These are phyloP conservation scores for Tychaedon coryphoeus DNA, from an alignment of 2,113 vertebrate genomes.

Conservation along the genomic window DNA sequence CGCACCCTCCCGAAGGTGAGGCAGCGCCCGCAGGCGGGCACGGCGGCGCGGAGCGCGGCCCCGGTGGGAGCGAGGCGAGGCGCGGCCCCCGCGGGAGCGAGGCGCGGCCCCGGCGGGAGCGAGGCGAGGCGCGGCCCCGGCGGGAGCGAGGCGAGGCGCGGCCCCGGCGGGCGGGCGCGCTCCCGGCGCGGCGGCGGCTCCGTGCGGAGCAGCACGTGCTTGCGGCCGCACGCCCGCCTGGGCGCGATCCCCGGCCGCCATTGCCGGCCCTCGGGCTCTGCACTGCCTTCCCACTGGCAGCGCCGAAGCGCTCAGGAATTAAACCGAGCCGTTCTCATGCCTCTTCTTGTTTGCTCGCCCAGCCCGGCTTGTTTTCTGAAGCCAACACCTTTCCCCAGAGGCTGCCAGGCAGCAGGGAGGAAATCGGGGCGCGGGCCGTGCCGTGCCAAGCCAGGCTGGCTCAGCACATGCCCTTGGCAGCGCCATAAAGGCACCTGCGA, in stretches of 20 bases:
- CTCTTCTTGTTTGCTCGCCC: background rate
- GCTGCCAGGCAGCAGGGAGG: background rate
- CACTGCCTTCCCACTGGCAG: background rate
- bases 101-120: rapidly evolving
- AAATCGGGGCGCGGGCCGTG: rapidly evolving
- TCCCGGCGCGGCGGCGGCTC: background rate
- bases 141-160: rapidly evolving
- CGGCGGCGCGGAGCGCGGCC: background rate
- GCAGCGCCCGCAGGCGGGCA: background rate
- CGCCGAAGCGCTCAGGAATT: background rate
- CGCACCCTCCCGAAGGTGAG: background rate
- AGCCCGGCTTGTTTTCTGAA: background rate
- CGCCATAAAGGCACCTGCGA: rapidly evolving
- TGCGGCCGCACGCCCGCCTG: background rate
- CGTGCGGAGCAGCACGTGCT: rapidly evolving
- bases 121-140: background rate
- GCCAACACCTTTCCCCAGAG: background rate
- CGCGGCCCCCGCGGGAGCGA: rapidly evolving
- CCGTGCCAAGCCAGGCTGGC: background rate
- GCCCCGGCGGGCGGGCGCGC: rapidly evolving
- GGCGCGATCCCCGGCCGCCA: background rate
- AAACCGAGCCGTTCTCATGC: background rate
- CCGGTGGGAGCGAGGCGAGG: rapidly evolving
- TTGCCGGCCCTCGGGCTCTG: rapidly evolving
- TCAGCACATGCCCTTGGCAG: background rate